These are phyloP conservation scores for Arion vulgaris DNA, from an alignment of 1,140 invertebrate species.

Conservation along the genomic window DNA sequence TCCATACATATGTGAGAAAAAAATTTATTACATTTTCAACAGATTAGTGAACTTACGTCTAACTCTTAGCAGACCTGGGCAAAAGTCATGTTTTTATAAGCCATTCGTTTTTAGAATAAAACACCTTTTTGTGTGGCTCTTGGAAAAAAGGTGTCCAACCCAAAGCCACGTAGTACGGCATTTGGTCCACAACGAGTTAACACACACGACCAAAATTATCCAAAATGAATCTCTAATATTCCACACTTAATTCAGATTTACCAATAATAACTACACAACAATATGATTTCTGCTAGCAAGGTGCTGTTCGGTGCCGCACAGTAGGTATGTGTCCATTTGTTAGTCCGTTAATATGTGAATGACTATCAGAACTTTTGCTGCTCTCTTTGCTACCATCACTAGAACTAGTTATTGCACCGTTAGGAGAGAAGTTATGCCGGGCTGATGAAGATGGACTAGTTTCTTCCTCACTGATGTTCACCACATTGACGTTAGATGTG, in stretches of 20 bases:
- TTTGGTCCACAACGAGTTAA: no score
- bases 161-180: no score
- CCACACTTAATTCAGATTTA: not conserved
- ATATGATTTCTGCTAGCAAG: not conserved
- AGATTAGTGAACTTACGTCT: no score
- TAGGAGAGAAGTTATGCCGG: constrained; percentile 12
- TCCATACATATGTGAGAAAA: no score
- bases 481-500: not conserved
- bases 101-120: no score
- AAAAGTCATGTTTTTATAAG: no score
- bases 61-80: no score
- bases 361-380: constrained; percentile 31
- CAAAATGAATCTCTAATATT: no score
- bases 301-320: constrained; percentile 18
- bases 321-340: constrained; percentile 35
- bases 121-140: no score
- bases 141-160: no score
- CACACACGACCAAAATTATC: no score
- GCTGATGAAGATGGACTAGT: constrained; percentile 12
- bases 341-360: constrained; percentile 29
- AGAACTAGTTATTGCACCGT: constrained; percentile 32
- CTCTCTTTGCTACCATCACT: constrained; percentile 39
- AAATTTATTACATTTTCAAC: no score
- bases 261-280: not conserved
- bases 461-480: constrained; percentile 15